Evolutionary conservation across 2,797 vertebrate genomes (phyloP).

Genomic region (Acropternis orthonyx): DNA sequence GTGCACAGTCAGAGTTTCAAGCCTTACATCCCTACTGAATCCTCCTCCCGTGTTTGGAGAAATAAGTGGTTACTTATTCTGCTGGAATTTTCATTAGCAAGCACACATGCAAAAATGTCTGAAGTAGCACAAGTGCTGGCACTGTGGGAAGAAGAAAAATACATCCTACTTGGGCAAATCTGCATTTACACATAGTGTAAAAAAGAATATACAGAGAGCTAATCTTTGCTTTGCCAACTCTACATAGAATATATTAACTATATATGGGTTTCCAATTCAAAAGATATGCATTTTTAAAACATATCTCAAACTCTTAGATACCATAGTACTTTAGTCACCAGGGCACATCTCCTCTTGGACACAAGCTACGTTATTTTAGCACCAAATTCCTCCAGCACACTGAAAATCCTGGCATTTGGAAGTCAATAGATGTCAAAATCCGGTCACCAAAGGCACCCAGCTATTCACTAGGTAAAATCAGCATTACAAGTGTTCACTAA

Average conservation of each 20-base stretch:
- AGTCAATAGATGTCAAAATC: not conserved
- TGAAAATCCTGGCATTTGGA: not conserved
- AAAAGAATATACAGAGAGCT: not conserved
- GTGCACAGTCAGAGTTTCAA: not conserved
- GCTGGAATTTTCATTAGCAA: not conserved
- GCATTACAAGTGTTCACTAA: not conserved
- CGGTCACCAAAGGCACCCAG: not conserved
- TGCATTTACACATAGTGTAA: not conserved
- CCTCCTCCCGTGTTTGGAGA: not conserved
- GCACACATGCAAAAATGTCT: not conserved
- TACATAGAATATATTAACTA: not conserved
- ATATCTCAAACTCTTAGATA: not conserved
- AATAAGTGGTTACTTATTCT: not conserved
- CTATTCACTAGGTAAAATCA: not conserved
- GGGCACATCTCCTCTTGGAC: not conserved
- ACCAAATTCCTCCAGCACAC: not conserved
- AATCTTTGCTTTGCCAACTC: not conserved
- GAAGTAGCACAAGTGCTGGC: not conserved
- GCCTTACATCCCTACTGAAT: not conserved
- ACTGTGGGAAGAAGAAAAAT: not conserved
- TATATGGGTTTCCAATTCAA: not conserved
- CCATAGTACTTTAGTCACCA: not conserved
- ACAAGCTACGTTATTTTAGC: not conserved
- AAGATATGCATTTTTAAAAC: not conserved
- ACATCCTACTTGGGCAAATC: not conserved